phyloP scores from a whole-genome alignment of 2,113 vertebrate genomes.

The Sinosuthora webbiana region DNA sequence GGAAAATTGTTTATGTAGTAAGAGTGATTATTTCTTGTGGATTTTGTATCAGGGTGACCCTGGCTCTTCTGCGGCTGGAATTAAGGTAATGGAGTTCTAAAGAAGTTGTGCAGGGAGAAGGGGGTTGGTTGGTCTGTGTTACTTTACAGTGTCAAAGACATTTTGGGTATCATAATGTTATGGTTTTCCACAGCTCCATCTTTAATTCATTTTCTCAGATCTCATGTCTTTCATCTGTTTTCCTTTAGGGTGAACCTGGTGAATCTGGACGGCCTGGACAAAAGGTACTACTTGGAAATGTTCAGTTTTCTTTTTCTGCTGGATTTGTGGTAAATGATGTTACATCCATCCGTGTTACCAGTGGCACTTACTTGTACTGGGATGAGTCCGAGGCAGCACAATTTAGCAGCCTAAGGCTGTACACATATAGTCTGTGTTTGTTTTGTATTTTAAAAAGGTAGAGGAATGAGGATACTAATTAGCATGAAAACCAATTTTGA shows the following conservation, averaged over 20 bases:
- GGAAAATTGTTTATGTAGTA: neutral
- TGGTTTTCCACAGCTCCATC: neutral
- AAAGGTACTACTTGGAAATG: conserved; percentile 82
- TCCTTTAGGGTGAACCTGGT: conserved; percentile 91
- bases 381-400: neutral
- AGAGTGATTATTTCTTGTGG: conserved; percentile 50
- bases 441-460: conserved; percentile 9
- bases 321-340: neutral
- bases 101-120: neutral
- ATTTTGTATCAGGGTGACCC: conserved; percentile 86
- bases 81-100: conserved; percentile 83
- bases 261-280: conserved; percentile 89
- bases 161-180: neutral
- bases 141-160: neutral
- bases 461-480: neutral
- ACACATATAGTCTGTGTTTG: neutral
- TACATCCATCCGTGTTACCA: neutral
- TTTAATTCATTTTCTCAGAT: neutral
- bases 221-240: neutral
- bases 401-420: neutral
- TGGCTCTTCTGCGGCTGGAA: conserved; percentile 96
- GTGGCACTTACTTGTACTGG: neutral
- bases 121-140: neutral
- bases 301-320: neutral
- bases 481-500: neutral